Conservation (phyloP, 1,140 invertebrate genomes). For the Olivierus martensii region DNA sequence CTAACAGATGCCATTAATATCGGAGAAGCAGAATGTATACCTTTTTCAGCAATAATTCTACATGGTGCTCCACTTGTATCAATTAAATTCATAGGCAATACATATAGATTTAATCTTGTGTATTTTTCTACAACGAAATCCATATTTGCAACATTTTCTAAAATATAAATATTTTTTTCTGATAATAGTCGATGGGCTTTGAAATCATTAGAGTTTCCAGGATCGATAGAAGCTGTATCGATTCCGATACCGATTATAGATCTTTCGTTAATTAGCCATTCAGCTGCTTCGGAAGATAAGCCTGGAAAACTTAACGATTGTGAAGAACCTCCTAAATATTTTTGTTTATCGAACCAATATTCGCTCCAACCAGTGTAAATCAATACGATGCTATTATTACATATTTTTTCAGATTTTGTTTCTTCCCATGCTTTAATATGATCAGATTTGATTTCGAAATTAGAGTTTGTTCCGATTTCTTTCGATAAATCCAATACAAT, state of each 20-base stretch:
- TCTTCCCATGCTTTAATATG: constrained; percentile 33
- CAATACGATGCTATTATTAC: constrained; percentile 24
- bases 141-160: constrained; percentile 37
- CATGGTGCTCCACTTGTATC: constrained; percentile 18
- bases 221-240: constrained; percentile 45
- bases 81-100: constrained; percentile 20
- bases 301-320: constrained; percentile 29
- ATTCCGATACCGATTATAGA: constrained; percentile 45
- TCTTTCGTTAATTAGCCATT: constrained; percentile 40
- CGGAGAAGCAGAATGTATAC: too few relatives aligned
- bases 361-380: constrained; percentile 40
- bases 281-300: constrained; percentile 39
- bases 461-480: constrained; percentile 16
- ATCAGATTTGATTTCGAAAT: constrained; percentile 21
- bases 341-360: too few relatives aligned
- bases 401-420: constrained; percentile 30
- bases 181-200: constrained; percentile 35
- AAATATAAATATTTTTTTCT: constrained; percentile 33
- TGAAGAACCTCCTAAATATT: too few relatives aligned
- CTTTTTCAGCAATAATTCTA: too few relatives aligned
- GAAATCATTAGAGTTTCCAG: constrained; percentile 24
- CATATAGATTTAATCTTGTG: constrained; percentile 3
- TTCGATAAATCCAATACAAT: constrained; percentile 40
- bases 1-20: too few relatives aligned
- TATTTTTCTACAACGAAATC: constrained; percentile 8